Base-by-base conservation (phyloP, 35 echinoderm and acorn worm genomes). In the Strongylocentrotus purpuratus region DNA sequence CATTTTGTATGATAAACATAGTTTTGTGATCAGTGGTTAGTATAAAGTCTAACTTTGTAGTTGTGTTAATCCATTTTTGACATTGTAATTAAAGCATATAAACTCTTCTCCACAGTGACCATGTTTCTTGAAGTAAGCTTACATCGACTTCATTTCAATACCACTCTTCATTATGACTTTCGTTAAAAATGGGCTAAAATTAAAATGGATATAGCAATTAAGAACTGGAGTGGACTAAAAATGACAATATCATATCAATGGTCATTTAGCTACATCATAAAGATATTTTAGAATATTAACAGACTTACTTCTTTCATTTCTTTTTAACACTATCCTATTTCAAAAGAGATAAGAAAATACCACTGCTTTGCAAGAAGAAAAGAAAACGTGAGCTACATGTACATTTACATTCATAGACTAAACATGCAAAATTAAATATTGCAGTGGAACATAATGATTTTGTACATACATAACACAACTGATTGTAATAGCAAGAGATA, bases 351-450 rank as follows among this genome's bases (percentile, higher is more conserved):
- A 78, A 78, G 20, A 22, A 78, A 28, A 78, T 78, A 78, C 65
- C 65, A 78, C 65, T 78, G 65, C 65, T 78, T 78, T 78, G 20
- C 20, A 78, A n/a, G 28, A 78, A 78, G 28, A 7, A 78, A 28
- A 78, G 15, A 28, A 78, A 78, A 78, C 8, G 20, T 28, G 5
- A 78, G 6, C 5, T 28, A 31, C 65, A n/a, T 78, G 65, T 78
- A 78, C 25, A 55, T 55, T 55, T 55, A 55, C 50, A 55, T 55
- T 55, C 50, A 55, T 15, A 78, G 22, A 78, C 20, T 78, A 28
- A n/a, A 78, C 65, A 78, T 78, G 65, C 65, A 78, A 78, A 78
- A 78, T 78, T 78, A 78, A 28, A 78, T 78, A 78, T 78, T 78
- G 65, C 65, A 78, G 65, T 78, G 28, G 18, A 78, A 78, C 22